Percentiles rank a stretch among this genome's conserved stretches.
Evolutionary conservation across 2,888 invertebrate genomes (phyloP).

Genomic region (Plagodis pulveraria): DNA sequence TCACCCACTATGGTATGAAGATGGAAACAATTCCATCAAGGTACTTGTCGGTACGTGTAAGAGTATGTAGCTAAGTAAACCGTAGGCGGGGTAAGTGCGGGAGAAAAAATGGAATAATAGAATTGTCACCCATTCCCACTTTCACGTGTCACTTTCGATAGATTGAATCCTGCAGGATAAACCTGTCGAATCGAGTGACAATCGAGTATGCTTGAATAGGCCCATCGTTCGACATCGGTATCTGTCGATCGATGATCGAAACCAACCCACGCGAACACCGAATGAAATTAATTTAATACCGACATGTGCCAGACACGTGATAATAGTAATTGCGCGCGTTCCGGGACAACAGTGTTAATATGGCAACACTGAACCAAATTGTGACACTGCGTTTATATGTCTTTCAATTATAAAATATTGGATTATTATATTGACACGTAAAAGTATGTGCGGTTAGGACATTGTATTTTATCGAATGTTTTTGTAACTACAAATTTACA

Average conservation of each 20-base stretch:
- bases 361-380: conserved; percentile 28
- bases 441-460: neutral
- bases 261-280: conserved; percentile 18
- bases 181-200: conserved; percentile 48
- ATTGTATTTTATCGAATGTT: neutral
- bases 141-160: conserved; percentile 27
- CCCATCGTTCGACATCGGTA: conserved; percentile 19
- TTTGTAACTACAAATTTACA: neutral
- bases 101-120: conserved; percentile 11
- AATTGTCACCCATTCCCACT: conserved; percentile 20
- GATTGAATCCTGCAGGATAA: conserved; percentile 34
- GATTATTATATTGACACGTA: neutral
- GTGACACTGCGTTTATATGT: conserved; percentile 14
- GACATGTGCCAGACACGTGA: conserved; percentile 46
- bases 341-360: conserved; percentile 38
- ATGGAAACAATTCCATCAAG: too few relatives aligned
- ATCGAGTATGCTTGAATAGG: conserved; percentile 44
- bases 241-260: conserved; percentile 30
- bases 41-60: too few relatives aligned
- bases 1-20: too few relatives aligned
- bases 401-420: conserved; percentile 31
- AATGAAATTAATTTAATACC: conserved; percentile 48
- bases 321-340: conserved; percentile 51
- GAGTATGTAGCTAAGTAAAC: too few relatives aligned
- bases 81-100: conserved; percentile 4